A percentile compares a stretch with the other conserved stretches of the same genome.
phyloP scores from a whole-genome alignment of 2,113 vertebrate species.

The Hippopotamus amphibius region DNA sequence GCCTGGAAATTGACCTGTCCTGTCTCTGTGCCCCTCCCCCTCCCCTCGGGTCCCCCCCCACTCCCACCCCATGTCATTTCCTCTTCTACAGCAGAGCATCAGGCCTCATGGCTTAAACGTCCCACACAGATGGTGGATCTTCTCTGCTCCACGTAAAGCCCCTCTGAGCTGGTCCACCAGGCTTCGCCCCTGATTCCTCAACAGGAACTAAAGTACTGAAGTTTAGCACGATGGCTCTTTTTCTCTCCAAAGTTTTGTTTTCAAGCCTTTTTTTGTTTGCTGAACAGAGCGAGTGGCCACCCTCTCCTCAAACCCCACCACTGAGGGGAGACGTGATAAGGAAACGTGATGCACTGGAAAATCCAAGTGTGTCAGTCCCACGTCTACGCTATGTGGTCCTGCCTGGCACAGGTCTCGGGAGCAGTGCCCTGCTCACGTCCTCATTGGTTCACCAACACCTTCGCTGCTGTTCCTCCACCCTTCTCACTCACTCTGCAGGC shows the following conservation, averaged over 20 bases:
- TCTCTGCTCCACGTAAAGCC: neutral
- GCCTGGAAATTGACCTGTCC: accelerated
- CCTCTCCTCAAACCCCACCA: no score
- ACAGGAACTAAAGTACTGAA: neutral
- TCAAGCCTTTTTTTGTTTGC: neutral
- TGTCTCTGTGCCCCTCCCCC: neutral
- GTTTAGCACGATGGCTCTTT: neutral
- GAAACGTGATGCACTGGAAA: neutral
- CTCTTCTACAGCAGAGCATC: neutral
- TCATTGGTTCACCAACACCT: neutral
- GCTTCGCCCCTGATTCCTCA: neutral
- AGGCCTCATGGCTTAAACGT: neutral
- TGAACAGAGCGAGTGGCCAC: neutral
- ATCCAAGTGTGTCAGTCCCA: neutral
- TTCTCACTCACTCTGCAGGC: neutral
- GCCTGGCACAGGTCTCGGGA: neutral
- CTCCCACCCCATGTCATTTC: neutral
- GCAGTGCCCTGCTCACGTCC: neutral
- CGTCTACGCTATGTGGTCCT: neutral
- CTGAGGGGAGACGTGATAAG: neutral
- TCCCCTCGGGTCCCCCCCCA: neutral
- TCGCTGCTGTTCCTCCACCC: neutral
- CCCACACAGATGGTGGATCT: accelerated
- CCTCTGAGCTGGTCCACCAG: neutral
- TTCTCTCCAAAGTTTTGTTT: neutral